Percentiles rank a stretch among this genome's conserved stretches.
Evolutionary conservation across 2,888 invertebrate species (phyloP).

Genomic region (Periphyllus acericola): DNA sequence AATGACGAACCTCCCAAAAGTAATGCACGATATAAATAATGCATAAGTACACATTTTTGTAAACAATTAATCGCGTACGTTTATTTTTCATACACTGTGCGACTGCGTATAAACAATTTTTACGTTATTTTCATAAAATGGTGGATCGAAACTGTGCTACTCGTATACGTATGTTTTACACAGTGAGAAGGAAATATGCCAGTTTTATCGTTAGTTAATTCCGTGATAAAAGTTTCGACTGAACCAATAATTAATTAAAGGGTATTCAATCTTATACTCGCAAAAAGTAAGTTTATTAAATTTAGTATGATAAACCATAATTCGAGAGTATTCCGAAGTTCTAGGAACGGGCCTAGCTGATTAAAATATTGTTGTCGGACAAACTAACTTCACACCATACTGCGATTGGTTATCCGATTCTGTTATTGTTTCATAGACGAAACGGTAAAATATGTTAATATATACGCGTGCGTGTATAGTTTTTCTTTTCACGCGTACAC

Average conservation of each 20-base stretch:
- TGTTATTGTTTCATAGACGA: neutral
- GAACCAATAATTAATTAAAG: neutral
- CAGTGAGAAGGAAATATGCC: neutral
- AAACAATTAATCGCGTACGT: neutral
- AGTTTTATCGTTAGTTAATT: neutral
- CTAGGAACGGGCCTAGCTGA: neutral
- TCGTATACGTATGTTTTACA: neutral
- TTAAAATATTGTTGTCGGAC: neutral
- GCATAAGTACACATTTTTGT: neutral
- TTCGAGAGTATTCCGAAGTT: neutral
- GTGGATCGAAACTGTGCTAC: neutral
- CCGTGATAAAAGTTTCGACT: neutral
- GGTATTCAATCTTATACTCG: neutral
- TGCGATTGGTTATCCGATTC: neutral
- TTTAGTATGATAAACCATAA: neutral
- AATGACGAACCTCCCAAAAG: neutral
- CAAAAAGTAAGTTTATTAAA: constrained; percentile 1
- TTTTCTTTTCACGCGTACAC: too few species aligned
- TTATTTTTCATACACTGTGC: neutral
- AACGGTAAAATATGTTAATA: neutral
- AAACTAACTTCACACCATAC: neutral
- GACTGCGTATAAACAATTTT: too few species aligned
- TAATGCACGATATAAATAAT: neutral
- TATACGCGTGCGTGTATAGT: neutral
- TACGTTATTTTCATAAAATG: neutral